Conservation (phyloP, 2,797 vertebrate genomes). For the Rhinatrema bivittatum region DNA sequence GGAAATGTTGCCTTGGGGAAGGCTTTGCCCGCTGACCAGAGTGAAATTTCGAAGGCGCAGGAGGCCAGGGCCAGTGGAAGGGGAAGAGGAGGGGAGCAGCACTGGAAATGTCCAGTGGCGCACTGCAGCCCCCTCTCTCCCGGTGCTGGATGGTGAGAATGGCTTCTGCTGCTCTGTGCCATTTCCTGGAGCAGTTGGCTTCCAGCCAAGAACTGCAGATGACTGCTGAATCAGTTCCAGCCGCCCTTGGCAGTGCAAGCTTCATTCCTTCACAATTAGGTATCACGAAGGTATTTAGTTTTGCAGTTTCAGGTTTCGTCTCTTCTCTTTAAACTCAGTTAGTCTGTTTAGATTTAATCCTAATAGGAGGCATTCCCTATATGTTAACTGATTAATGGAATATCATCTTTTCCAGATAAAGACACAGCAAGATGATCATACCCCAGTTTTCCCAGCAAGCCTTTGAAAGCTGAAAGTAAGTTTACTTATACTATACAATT, state of each 20-base stretch:
- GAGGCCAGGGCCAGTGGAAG: not conserved
- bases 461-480: constrained; percentile 5
- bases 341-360: too few species aligned
- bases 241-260: not conserved
- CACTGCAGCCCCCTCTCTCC: constrained; percentile 1
- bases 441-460: constrained; percentile 5
- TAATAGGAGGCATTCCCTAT: not conserved
- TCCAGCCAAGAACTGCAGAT: not conserved
- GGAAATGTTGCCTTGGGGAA: not conserved
- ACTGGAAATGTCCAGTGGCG: not conserved
- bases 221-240: not conserved
- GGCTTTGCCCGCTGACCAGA: not conserved
- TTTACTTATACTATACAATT: too few species aligned
- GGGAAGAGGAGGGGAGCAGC: not conserved
- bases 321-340: too few species aligned
- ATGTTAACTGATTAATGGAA: too few species aligned
- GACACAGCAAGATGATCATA: not conserved
- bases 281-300: constrained; percentile 2
- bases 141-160: constrained; percentile 13
- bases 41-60: not conserved
- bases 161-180: constrained; percentile 1
- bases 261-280: not conserved
- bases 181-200: constrained; percentile 5
- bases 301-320: too few species aligned
- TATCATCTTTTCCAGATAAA: not conserved